Evolutionary conservation across 1,140 invertebrate genomes (phyloP).

Genomic region (Drosophila chauvacae): DNA sequence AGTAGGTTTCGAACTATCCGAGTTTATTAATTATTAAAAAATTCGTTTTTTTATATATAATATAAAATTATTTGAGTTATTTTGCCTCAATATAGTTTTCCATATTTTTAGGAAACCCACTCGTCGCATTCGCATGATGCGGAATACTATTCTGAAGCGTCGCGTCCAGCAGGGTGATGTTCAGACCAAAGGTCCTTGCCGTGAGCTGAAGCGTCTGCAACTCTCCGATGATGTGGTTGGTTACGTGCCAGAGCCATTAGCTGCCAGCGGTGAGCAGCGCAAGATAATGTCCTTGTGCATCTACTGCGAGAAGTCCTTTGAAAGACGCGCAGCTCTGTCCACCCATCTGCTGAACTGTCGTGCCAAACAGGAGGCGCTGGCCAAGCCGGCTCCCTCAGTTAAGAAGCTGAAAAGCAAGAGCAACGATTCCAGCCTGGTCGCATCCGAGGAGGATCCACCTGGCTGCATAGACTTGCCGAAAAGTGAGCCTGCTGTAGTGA

Average conservation of each 20-base stretch:
- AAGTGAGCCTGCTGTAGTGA: slow-evolving; percentile 9
- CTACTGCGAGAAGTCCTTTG: slow-evolving; percentile 89
- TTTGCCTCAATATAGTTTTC: too few relatives aligned
- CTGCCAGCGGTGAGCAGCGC: slow-evolving; percentile 48
- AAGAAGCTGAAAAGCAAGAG: slow-evolving; percentile 58
- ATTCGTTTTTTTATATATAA: background rate
- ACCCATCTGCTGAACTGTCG: slow-evolving; percentile 88
- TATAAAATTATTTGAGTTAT: background rate
- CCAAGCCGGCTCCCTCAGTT: slow-evolving; percentile 58
- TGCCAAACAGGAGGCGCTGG: slow-evolving; percentile 68
- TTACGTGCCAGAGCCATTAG: slow-evolving; percentile 38
- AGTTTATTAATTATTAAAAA: background rate
- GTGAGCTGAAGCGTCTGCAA: slow-evolving; percentile 74
- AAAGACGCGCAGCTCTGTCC: slow-evolving; percentile 88
- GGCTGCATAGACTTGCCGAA: slow-evolving; percentile 20
- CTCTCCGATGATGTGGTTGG: slow-evolving; percentile 68
- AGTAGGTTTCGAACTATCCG: slow-evolving; percentile 74
- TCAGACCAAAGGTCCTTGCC: slow-evolving; percentile 70
- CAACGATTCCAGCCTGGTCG: slow-evolving; percentile 33
- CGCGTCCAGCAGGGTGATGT: slow-evolving; percentile 73
- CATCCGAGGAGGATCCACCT: slow-evolving; percentile 27
- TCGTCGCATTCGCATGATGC: slow-evolving; percentile 77
- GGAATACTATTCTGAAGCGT: slow-evolving; percentile 75
- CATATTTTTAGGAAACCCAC: slow-evolving; percentile 68
- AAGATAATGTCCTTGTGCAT: slow-evolving; percentile 85